Evolutionary conservation across 2,797 vertebrate species (phyloP), one percentile per base, ranked within the genome.

Genomic region (Steatocranus sp.): DNA sequence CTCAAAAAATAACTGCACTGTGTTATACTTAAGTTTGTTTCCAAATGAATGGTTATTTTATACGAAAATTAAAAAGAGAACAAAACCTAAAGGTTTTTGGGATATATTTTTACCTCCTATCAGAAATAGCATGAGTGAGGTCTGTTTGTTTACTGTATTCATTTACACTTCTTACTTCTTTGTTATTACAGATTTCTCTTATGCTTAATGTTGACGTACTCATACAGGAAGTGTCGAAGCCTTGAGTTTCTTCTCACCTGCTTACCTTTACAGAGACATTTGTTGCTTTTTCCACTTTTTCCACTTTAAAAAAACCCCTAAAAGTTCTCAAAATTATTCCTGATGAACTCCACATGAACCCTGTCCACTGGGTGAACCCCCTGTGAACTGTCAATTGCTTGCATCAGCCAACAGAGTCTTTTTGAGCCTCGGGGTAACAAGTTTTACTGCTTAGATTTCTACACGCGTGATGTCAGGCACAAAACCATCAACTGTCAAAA

Each of bases 301-400:
- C 75, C 14, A 4, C n/a, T 82, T 70, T 9, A 68, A 73, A 66
- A 83, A 43, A 10, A 0, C 3, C 1, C 6, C 3, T 30, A 63
- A 8, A 18, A 63, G 48, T 74, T 43, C 5, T 76, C 18, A 50
- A 53, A 53, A 85, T 78, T 12, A 68, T 58, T 27, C 75, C 78
- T 7, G 15, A 80, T 27, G 83, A 89, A 90, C 90, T 92, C 76
- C 1, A 53, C 73, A 7, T 87, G 90, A 93, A 93, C 92, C 86
- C 50, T 90, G 89, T 89, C 89, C 92, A 86, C 78, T 46, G 1
- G 25, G 5, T 90, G 88, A 91, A 92, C 86, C 34, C 61, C 66
- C 48, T 54, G 34, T 53, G 83, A 92, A 87, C 88, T 93, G 83
- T 92, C 87, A 76, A 76, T 83, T 68, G 83, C 76, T 92, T 91